phyloP scores from a whole-genome alignment of 2,113 vertebrate species.

The Tetrao urogallus region DNA sequence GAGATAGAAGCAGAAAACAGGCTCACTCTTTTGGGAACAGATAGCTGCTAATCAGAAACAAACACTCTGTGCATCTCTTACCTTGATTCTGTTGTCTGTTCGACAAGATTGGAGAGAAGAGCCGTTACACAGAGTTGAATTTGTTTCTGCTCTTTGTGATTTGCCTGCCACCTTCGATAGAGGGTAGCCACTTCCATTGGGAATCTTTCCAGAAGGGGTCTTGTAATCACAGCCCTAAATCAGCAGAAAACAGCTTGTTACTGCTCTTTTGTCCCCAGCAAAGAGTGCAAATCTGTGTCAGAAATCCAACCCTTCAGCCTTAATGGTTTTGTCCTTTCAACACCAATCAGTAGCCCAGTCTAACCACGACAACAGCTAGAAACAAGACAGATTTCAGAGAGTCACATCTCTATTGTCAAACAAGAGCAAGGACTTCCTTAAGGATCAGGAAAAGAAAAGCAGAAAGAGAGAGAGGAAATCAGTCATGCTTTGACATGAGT shows the following conservation, averaged over 20 bases:
- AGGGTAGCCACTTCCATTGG: slow-evolving; percentile 53
- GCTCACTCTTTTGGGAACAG: neutral
- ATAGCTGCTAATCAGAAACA: neutral
- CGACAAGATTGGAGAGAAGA: slow-evolving; percentile 23
- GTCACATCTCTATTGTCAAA: neutral
- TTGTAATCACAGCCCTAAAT: slow-evolving; percentile 55
- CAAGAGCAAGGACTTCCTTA: neutral
- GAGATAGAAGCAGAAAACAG: neutral
- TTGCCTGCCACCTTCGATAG: neutral
- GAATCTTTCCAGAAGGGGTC: slow-evolving; percentile 29
- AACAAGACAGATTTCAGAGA: neutral
- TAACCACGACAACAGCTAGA: neutral
- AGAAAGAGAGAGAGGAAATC: neutral
- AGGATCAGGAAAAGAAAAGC: neutral
- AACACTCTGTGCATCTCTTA: neutral
- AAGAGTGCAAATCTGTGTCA: neutral
- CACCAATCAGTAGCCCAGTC: neutral
- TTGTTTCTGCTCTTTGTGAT: slow-evolving; percentile 11
- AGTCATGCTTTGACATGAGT: neutral
- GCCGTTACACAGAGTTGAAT: slow-evolving; percentile 56
- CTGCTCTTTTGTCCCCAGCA: neutral
- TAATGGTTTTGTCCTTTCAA: neutral
- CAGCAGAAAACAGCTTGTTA: slow-evolving; percentile 5
- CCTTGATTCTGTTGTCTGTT: slow-evolving; percentile 67
- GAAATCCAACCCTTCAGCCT: neutral